Percentiles rank a stretch among this genome's conserved stretches.
These are phyloP conservation scores for Sclerodermus sp. DNA, from an alignment of 2,888 invertebrate genomes.

Conservation along the genomic window DNA sequence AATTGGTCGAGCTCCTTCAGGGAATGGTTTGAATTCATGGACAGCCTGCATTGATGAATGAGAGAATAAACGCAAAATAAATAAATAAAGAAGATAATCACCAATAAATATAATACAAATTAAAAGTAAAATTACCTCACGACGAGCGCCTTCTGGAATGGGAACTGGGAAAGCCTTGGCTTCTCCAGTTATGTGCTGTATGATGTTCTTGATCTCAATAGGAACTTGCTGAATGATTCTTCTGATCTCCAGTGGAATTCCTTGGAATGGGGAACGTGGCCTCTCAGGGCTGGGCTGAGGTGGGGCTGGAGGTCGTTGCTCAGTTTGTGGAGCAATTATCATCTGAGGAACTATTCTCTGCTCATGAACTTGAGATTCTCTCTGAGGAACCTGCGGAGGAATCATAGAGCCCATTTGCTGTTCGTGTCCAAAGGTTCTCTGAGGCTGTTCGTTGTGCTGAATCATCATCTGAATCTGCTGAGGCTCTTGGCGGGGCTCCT, in stretches of 20 bases:
- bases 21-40: conserved; percentile 50
- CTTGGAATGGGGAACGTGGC: conserved; percentile 50
- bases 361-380: conserved; percentile 37
- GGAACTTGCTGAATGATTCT: conserved; percentile 51
- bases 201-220: conserved; percentile 48
- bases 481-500: conserved; percentile 41
- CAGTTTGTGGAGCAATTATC: conserved; percentile 38
- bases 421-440: conserved; percentile 37
- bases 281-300: conserved; percentile 35
- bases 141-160: conserved; percentile 44
- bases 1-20: conserved; percentile 43
- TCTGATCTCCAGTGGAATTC: conserved; percentile 50
- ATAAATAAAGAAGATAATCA: not conserved
- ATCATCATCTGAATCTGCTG: conserved; percentile 43
- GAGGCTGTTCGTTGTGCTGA: conserved; percentile 53
- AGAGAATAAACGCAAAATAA: too few relatives aligned
- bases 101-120: not conserved
- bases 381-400: conserved; percentile 28
- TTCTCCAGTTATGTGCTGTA: conserved; percentile 48
- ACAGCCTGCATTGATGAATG: conserved; percentile 26
- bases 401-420: conserved; percentile 41
- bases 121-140: conserved; percentile 35
- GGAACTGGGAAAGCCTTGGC: conserved; percentile 35
- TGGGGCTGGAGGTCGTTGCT: conserved; percentile 32
- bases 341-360: conserved; percentile 39